Conservation (phyloP, 2,113 vertebrate genomes). For the Erythrocercus mccallii region DNA sequence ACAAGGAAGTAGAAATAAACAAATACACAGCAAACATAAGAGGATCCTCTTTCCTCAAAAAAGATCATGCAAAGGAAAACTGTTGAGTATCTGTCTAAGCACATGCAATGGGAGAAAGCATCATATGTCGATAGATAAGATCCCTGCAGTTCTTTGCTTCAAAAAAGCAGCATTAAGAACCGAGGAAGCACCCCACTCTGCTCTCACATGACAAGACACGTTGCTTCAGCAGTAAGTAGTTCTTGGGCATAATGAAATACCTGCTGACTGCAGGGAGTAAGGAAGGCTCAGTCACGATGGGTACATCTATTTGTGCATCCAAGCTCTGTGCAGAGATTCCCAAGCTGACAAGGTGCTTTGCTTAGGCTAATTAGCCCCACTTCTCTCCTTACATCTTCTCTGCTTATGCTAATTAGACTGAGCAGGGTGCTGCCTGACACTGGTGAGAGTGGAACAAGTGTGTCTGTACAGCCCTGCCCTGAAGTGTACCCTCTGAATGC, state of each 20-base stretch:
- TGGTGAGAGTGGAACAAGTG: neutral
- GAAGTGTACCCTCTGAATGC: neutral
- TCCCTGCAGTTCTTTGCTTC: neutral
- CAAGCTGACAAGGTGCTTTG: constrained; percentile 34
- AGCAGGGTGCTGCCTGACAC: constrained; percentile 15
- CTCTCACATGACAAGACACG: neutral
- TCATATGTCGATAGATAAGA: neutral
- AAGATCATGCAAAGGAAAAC: neutral
- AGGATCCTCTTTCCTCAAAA: neutral
- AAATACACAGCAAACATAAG: neutral
- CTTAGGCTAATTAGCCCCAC: neutral
- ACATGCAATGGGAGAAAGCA: neutral
- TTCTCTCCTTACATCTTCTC: constrained; percentile 7
- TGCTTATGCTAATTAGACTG: constrained; percentile 13
- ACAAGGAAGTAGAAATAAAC: neutral
- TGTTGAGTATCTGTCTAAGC: neutral
- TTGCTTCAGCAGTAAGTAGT: neutral
- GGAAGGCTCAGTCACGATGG: neutral
- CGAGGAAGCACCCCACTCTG: neutral
- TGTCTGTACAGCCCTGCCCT: neutral
- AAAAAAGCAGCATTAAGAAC: neutral
- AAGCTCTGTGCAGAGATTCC: neutral
- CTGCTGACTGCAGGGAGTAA: neutral
- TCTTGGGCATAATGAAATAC: neutral
- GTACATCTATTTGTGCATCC: neutral